phyloP scores from a whole-genome alignment of 2,113 vertebrate species.

The Garra rufa region DNA sequence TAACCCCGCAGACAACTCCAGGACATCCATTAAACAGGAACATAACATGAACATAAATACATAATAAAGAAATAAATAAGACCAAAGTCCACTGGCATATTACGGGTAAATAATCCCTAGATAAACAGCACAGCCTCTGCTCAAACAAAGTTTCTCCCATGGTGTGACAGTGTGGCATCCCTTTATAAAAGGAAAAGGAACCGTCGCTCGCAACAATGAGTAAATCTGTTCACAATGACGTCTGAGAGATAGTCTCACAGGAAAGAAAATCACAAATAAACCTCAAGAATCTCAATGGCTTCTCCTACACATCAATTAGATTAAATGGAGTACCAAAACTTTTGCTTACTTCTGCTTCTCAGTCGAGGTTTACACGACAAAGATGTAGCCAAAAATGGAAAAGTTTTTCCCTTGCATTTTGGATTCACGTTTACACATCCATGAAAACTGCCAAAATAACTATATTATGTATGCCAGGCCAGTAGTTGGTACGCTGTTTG shows the following conservation, averaged over 20 bases:
- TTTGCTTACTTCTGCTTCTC: not conserved
- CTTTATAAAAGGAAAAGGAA: not conserved
- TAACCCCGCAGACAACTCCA: not conserved
- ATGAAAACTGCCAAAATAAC: too few relatives aligned
- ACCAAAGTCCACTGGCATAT: constrained; percentile 21
- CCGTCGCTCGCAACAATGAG: constrained; percentile 3
- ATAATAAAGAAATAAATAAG: not conserved
- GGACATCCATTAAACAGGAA: not conserved
- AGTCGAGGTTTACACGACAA: too few relatives aligned
- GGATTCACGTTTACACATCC: too few relatives aligned
- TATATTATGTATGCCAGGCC: too few relatives aligned
- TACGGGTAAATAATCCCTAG: constrained; percentile 12
- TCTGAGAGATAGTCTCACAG: not conserved
- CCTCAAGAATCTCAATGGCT: not conserved
- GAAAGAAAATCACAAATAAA: not conserved
- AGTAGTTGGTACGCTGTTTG: too few relatives aligned
- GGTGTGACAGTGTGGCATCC: constrained; percentile 21
- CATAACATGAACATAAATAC: not conserved
- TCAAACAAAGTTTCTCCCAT: constrained; percentile 26
- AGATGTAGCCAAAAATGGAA: too few relatives aligned
- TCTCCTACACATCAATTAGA: not conserved
- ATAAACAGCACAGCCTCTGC: constrained; percentile 52
- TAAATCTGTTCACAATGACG: not conserved
- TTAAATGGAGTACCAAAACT: not conserved
- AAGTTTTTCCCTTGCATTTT: too few relatives aligned